Evolutionary conservation across 2,797 vertebrate genomes (phyloP), one percentile per base, ranked within the genome.

Genomic region (Tapirus indicus): DNA sequence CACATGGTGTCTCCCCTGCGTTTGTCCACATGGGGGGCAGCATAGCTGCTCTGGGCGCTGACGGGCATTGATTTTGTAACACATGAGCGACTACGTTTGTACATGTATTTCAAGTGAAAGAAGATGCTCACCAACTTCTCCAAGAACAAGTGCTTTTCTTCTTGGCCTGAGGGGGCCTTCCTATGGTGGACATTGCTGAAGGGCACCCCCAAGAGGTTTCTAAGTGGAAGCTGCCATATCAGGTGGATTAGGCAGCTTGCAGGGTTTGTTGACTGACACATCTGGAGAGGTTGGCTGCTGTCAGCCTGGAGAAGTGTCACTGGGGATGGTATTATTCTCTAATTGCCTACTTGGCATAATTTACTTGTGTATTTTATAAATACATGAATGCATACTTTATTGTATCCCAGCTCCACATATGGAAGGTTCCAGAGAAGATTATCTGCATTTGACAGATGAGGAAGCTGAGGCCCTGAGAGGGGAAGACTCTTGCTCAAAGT

Each of bases 41-140:
- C 0, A 2, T 11, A 32, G 71, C 11, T 1, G 1, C 69, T 4
- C 75, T 0, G 10, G 6, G 2, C 8, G 5, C 77, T 44, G 91
- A 23, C 9, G 71, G 49, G 5, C 74, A 84, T 62, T 94, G 64
- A 44, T 47, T 32, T 79, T 44, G 58, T 58, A 32, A 75, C 58
- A 52, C 60, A 18, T 1, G 38, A 90, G 60, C 0, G 1, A 44
- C 54, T 94, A 64, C 1, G 13, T 95, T 96, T 77, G 41, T 11
- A 11, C 0, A 82, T 74, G 3, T 8, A 52, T 85, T 98, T 80
- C 44, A 62, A 56, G 25, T 13, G 56, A 1, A 58, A 47, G 18
- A 68, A 12, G 60, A 91, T 72, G 6, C 25, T 16, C 1, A 6
- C 35, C n/a, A 54, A 32, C 29, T n/a, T 87, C 54, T 64, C 38